These are phyloP conservation scores for Python bivittatus DNA, from an alignment of 2,113 vertebrate genomes.

Conservation along the genomic window DNA sequence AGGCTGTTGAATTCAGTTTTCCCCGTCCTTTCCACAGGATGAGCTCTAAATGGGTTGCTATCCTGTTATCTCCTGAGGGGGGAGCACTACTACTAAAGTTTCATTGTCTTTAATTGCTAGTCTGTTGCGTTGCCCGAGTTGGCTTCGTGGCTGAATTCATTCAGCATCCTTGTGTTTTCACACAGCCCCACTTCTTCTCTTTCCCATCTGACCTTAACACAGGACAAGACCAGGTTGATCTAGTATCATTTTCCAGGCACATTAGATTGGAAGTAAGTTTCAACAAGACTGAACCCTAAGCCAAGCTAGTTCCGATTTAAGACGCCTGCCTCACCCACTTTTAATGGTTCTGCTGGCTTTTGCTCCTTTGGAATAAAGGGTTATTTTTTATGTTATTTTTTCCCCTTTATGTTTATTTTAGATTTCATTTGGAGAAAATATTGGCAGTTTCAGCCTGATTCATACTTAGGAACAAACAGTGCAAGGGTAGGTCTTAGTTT, in stretches of 20 bases:
- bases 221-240: neutral
- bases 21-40: neutral
- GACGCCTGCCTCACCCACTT: neutral
- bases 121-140: neutral
- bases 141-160: neutral
- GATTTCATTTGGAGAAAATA: neutral
- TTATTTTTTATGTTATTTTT: neutral
- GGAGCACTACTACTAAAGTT: neutral
- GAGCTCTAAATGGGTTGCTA: neutral
- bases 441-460: neutral
- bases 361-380: neutral
- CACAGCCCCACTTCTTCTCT: neutral
- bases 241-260: neutral
- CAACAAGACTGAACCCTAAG: neutral
- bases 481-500: neutral
- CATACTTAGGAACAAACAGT: neutral
- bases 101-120: neutral
- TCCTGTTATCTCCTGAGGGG: neutral
- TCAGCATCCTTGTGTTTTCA: too few relatives aligned
- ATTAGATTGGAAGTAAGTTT: neutral
- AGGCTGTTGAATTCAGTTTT: neutral
- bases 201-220: neutral
- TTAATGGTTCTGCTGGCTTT: neutral
- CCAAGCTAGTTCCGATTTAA: neutral
- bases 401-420: neutral